These are phyloP conservation scores for Drosophila kurseongensis DNA, from an alignment of 1,140 invertebrate genomes.

Conservation along the genomic window DNA sequence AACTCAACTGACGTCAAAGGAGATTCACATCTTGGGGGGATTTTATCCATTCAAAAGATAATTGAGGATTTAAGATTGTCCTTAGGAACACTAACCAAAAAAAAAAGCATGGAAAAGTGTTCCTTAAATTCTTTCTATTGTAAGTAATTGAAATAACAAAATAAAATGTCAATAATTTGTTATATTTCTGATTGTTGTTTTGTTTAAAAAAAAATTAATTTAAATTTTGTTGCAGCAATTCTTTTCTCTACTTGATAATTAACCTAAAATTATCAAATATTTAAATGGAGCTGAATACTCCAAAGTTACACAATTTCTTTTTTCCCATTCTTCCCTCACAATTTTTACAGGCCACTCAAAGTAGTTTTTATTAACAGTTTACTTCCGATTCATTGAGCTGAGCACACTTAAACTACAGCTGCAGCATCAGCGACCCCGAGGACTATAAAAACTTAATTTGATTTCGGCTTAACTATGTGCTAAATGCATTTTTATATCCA, in stretches of 20 bases:
- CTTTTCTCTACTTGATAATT: too few relatives aligned
- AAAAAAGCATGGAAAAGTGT: background rate
- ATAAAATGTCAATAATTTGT: too few relatives aligned
- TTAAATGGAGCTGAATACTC: too few relatives aligned
- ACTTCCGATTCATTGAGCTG: slow-evolving; percentile 49
- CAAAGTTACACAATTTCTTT: too few relatives aligned
- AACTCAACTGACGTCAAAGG: slow-evolving; percentile 33
- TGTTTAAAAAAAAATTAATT: too few relatives aligned
- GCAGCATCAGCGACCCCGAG: slow-evolving; percentile 1
- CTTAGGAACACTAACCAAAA: background rate
- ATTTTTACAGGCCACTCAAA: slow-evolving; percentile 32
- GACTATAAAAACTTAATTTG: slow-evolving; percentile 50
- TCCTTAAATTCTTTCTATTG: background rate
- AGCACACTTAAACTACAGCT: slow-evolving; percentile 23
- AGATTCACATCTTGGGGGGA: slow-evolving; percentile 20
- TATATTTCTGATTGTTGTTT: too few relatives aligned
- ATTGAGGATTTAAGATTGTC: slow-evolving; percentile 35
- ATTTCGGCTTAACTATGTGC: slow-evolving; percentile 46
- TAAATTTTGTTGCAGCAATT: too few relatives aligned
- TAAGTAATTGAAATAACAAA: too few relatives aligned
- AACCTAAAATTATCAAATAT: too few relatives aligned
- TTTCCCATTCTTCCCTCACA: background rate
- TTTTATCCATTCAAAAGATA: slow-evolving; percentile 32
- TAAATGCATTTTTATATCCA: slow-evolving; percentile 47
- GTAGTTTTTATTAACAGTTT: slow-evolving; percentile 53